phyloP scores from a whole-genome alignment of 2,113 vertebrate species.

The Hucho hucho region DNA sequence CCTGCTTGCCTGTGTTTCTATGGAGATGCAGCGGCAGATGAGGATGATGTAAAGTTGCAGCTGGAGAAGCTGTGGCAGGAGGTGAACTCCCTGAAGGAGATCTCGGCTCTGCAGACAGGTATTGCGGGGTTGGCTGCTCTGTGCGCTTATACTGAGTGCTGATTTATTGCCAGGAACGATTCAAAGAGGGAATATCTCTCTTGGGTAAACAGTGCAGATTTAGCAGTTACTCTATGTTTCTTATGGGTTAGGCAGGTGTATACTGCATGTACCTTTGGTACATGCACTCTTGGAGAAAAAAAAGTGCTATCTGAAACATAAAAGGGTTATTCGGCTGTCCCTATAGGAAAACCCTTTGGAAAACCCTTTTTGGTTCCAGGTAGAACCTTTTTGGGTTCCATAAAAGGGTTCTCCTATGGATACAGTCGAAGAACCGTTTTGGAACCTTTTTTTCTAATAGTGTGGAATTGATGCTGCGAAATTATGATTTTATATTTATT shows the following conservation, averaged over 20 bases:
- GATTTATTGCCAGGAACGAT: neutral
- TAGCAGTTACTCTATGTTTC: neutral
- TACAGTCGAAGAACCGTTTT: too few species aligned
- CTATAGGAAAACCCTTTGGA: too few species aligned
- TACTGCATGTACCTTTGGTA: neutral
- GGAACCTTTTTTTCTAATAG: too few species aligned
- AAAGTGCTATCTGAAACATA: too few species aligned
- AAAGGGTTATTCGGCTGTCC: too few species aligned
- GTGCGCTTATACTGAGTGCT: neutral
- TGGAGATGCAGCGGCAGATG: slow-evolving; percentile 71
- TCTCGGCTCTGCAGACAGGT: slow-evolving; percentile 96
- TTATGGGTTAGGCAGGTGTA: neutral
- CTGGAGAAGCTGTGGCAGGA: slow-evolving; percentile 91
- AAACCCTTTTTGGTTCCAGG: too few species aligned
- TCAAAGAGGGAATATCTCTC: neutral
- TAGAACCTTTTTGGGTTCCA: too few species aligned
- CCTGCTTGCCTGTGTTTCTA: slow-evolving; percentile 16
- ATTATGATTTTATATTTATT: too few species aligned
- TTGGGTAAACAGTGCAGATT: slow-evolving; percentile 2
- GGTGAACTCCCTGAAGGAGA: slow-evolving; percentile 95
- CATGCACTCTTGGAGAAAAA: too few species aligned
- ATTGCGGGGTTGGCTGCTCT: slow-evolving; percentile 9
- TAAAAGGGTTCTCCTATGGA: too few species aligned
- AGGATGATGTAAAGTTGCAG: slow-evolving; percentile 85
- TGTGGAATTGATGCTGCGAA: too few species aligned